Evolutionary conservation across 2,113 vertebrate species (phyloP).

Genomic region (Cardinalis cardinalis): DNA sequence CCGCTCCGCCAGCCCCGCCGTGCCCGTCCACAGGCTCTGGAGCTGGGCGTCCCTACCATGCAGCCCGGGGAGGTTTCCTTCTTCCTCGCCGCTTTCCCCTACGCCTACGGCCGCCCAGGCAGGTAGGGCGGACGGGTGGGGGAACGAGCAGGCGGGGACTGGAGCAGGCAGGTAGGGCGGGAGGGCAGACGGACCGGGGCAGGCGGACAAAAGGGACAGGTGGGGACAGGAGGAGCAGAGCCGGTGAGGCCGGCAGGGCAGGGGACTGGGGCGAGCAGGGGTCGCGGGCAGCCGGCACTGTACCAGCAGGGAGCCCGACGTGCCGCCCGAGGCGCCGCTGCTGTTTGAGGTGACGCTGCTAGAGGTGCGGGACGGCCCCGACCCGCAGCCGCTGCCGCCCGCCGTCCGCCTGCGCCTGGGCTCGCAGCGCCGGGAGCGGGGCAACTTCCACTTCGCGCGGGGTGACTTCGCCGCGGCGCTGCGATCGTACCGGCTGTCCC

Average conservation of each 20-base stretch:
- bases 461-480: conserved; percentile 74
- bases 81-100: conserved; percentile 79
- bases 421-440: conserved; percentile 80
- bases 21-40: conserved; percentile 71
- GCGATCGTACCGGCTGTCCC: conserved; percentile 78
- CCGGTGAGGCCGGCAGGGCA: background rate
- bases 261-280: no score
- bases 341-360: conserved; percentile 82
- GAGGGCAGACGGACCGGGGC: background rate
- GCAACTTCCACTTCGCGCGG: conserved; percentile 84
- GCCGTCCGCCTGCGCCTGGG: conserved; percentile 75
- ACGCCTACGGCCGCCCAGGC: conserved; percentile 78
- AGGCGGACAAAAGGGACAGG: no score
- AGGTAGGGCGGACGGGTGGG: conserved; percentile 65
- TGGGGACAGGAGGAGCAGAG: background rate
- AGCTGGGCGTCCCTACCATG: conserved; percentile 81
- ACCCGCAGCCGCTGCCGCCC: conserved; percentile 63
- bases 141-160: no score
- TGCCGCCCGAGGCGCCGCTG: conserved; percentile 77
- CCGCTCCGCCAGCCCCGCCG: background rate
- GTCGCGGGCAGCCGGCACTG: background rate
- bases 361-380: conserved; percentile 72
- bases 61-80: conserved; percentile 76
- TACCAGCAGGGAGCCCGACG: conserved; percentile 70
- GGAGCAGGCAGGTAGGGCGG: no score